These are phyloP conservation scores for Apocrypta bakeri DNA, from an alignment of 1,140 invertebrate genomes.

Conservation along the genomic window DNA sequence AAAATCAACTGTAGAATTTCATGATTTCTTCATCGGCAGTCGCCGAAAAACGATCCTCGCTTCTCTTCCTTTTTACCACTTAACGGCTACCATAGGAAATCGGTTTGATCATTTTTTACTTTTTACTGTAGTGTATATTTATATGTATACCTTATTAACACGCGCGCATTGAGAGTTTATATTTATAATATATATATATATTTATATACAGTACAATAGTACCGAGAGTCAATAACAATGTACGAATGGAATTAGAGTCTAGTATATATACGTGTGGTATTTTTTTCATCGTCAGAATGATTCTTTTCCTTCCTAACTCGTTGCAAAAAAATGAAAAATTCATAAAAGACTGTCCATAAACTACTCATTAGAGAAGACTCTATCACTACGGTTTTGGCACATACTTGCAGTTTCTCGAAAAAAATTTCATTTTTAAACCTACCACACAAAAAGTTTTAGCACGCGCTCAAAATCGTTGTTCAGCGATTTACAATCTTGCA, in stretches of 20 bases:
- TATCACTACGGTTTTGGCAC: conserved; percentile 38
- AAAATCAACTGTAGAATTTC: background rate
- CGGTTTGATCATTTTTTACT: background rate
- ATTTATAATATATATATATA: conserved; percentile 6
- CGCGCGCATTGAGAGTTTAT: conserved; percentile 11
- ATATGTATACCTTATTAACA: background rate
- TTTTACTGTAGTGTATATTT: background rate
- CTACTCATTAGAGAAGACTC: background rate
- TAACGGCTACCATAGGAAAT: conserved; percentile 28
- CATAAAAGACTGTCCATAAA: background rate
- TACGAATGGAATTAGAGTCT: conserved; percentile 13
- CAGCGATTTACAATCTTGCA: background rate
- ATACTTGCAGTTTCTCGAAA: conserved; percentile 17
- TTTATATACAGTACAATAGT: conserved; percentile 36
- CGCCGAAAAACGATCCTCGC: background rate
- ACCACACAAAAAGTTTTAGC: background rate
- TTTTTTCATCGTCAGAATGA: conserved; percentile 4
- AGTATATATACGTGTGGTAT: too few relatives aligned
- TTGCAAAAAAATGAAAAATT: background rate
- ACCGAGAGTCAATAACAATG: conserved; percentile 35
- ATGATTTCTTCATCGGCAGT: background rate
- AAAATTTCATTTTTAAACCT: background rate
- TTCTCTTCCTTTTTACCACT: background rate
- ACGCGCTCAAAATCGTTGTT: conserved; percentile 30
- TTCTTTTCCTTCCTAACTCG: background rate